A percentile compares a stretch with the other conserved stretches of the same genome.
Evolutionary conservation across 2,797 vertebrate genomes (phyloP).

Genomic region (Phalloptychus januarius): DNA sequence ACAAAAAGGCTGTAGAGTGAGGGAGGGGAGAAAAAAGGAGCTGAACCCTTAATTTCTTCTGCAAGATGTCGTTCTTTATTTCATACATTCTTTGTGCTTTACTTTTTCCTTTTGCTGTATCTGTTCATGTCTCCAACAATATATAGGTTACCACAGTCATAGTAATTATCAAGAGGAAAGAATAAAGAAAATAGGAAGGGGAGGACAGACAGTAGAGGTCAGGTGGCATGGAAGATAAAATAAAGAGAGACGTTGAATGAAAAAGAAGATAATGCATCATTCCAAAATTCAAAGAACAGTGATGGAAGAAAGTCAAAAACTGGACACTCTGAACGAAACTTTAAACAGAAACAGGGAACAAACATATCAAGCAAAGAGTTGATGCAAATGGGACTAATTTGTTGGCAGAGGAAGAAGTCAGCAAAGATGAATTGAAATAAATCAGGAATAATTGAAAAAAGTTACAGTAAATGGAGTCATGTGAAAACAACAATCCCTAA

Average conservation of each 20-base stretch:
- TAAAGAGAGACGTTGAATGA: background rate
- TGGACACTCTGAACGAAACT: background rate
- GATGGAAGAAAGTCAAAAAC: background rate
- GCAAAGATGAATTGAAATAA: background rate
- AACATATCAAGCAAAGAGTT: background rate
- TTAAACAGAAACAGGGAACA: background rate
- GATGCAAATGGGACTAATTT: background rate
- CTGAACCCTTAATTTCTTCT: constrained; percentile 18
- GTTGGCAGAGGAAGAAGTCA: background rate
- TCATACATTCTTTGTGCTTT: background rate
- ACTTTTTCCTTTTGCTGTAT: background rate
- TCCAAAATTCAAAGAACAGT: background rate
- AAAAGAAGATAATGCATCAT: background rate
- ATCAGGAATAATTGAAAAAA: background rate
- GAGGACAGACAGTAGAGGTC: background rate
- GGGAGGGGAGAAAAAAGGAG: constrained; percentile 5
- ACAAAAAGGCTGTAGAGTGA: background rate
- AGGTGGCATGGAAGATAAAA: background rate
- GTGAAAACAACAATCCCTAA: background rate
- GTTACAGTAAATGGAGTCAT: background rate
- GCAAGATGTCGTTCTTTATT: constrained; percentile 18
- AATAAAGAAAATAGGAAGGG: background rate
- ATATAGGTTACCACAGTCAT: constrained; percentile 20
- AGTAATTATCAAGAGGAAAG: constrained; percentile 22
- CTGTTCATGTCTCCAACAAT: constrained; percentile 20